Conservation (phyloP, 2,888 invertebrate species). For the Callyntrura sp. region DNA sequence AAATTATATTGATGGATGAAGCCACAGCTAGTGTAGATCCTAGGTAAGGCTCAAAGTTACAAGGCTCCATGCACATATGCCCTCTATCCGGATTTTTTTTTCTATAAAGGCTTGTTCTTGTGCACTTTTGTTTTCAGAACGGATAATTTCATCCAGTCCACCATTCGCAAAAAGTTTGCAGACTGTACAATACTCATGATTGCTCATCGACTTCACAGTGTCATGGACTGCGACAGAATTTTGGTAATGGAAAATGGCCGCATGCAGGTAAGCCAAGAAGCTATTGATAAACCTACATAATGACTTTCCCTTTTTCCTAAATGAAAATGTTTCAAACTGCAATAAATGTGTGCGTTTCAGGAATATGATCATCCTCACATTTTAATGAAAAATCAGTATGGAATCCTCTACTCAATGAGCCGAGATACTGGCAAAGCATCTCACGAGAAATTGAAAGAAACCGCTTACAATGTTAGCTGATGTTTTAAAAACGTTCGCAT, state of each 20-base stretch:
- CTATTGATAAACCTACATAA: background rate
- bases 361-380: conserved; percentile 93
- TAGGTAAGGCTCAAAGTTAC: background rate
- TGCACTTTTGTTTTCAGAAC: conserved; percentile 87
- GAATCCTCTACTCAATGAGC: conserved; percentile 89
- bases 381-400: conserved; percentile 88
- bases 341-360: conserved; percentile 80
- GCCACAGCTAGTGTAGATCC: conserved; percentile 98
- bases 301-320: no score
- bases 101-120: conserved; percentile 37
- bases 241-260: conserved; percentile 94
- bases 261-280: conserved; percentile 86
- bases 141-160: conserved; percentile 93
- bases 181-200: conserved; percentile 95
- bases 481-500: no score
- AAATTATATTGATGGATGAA: conserved; percentile 95
- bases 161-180: conserved; percentile 92
- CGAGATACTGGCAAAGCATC: conserved; percentile 89
- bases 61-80: no score
- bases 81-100: no score
- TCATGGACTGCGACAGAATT: conserved; percentile 96
- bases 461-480: conserved; percentile 62
- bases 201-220: conserved; percentile 95
- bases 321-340: no score
- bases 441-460: conserved; percentile 62